Evolutionary conservation across 1,140 invertebrate species (phyloP), one percentile per base, ranked within the genome.

Genomic region (Meloidogyne exigua): DNA sequence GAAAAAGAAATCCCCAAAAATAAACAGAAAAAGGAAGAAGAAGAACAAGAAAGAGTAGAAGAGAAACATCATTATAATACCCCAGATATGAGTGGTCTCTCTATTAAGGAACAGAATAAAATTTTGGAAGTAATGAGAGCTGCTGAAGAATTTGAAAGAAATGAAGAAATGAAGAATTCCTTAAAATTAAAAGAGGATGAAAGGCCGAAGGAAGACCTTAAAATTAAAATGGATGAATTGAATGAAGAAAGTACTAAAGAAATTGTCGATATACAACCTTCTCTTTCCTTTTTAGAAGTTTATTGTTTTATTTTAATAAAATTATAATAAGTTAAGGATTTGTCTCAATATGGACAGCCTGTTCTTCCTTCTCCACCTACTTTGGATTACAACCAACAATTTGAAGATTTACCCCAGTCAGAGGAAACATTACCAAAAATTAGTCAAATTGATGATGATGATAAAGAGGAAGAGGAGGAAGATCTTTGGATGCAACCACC

Each of bases 41-140:
- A 32, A 28, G 36, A 67, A 68, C 5, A n/a, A 1, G 21, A 21
- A 21, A 10, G 10, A 36, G n/a, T 25, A 68, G n/a, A 32, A 32
- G 21, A 68, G 25, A 4, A 42, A 68, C 5, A 68, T 9, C 15
- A 23, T 21, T 21, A 5, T 7, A 18, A 13, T 23, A 7, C 18
- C 18, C 66, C 23, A 26, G 71, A 25, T n/a, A 36, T 79, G 57
- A 28, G 65, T n/a, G 78, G 79, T 65, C 68, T 85, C 13, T 83
- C 84, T 57, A 65, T 72, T 32, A 80, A 81, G 70, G 84, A 87
- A 80, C 76, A 76, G 65, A 70, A 83, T 44, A 70, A 83, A 66
- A 85, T 85, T 32, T 72, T 85, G 65, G 74, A 79, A 21, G 84
- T 87, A 23, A 85, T 85, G 79, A 72, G 76, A 39, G 76, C 78